Evolutionary conservation across 1,140 invertebrate species (phyloP).

Genomic region (Holotrichia oblita): DNA sequence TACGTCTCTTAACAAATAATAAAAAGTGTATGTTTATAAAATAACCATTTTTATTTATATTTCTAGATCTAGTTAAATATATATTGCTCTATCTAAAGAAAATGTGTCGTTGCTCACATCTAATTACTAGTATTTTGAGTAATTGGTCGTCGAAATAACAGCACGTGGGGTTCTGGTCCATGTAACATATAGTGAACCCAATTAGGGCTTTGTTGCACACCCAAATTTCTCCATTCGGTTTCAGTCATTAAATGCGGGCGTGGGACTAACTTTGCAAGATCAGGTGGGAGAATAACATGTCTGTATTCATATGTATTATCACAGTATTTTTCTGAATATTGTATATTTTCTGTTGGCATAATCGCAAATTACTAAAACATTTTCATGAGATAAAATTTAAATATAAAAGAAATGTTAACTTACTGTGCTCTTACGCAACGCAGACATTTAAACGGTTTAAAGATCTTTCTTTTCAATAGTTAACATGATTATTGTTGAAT

Average conservation of each 20-base stretch:
- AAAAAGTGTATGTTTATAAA: slow-evolving; percentile 2
- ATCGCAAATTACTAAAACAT: background rate
- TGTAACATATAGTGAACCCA: slow-evolving; percentile 99
- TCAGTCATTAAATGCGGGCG: slow-evolving; percentile 94
- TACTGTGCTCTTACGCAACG: background rate
- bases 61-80: background rate
- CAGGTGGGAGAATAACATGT: slow-evolving; percentile 91
- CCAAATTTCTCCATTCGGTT: slow-evolving; percentile 93
- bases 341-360: slow-evolving; percentile 79
- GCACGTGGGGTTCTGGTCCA: slow-evolving; percentile 79
- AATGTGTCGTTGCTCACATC: background rate
- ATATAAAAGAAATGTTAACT: background rate
- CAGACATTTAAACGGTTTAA: background rate
- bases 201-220: slow-evolving; percentile 93
- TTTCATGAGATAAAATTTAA: background rate
- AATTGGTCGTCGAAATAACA: slow-evolving; percentile 68
- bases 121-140: slow-evolving; percentile 22
- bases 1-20: background rate
- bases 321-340: slow-evolving; percentile 91
- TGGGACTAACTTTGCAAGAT: slow-evolving; percentile 87
- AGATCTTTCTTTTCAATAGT: background rate
- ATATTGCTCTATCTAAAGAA: background rate
- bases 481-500: background rate
- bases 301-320: slow-evolving; percentile 88
- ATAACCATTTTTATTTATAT: background rate